These are phyloP conservation scores for Sinocyclocheilus maitianheensis DNA, from an alignment of 2,113 vertebrate genomes.

Conservation along the genomic window DNA sequence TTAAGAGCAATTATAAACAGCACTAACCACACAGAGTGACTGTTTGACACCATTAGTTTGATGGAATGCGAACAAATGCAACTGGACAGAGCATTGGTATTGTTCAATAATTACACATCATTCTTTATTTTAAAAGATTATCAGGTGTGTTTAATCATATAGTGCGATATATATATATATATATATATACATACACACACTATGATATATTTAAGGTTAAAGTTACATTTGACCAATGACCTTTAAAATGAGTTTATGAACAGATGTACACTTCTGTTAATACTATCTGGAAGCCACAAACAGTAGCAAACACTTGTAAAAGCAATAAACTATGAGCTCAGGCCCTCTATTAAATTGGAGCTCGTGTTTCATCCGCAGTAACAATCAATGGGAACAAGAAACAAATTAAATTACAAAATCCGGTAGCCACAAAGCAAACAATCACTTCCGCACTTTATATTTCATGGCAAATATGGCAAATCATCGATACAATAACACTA, in stretches of 20 bases:
- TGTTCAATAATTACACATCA: not conserved
- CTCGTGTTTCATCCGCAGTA: not conserved
- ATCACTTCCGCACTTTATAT: not conserved
- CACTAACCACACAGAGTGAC: not conserved
- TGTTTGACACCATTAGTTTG: not conserved
- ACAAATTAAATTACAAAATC: not conserved
- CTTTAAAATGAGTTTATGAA: not conserved
- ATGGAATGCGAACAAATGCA: not conserved
- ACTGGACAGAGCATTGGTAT: not conserved
- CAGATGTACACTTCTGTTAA: not conserved
- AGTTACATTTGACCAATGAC: not conserved
- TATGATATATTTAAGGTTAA: not conserved
- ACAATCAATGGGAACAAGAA: not conserved
- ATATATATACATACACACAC: too few relatives aligned
- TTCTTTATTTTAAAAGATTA: not conserved
- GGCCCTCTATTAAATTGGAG: not conserved
- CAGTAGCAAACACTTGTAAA: not conserved
- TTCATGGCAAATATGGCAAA: not conserved
- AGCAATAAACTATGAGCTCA: not conserved
- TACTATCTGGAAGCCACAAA: not conserved
- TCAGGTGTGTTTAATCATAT: not conserved
- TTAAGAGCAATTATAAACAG: conserved; percentile 2
- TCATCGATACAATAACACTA: too few relatives aligned
- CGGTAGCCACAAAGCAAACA: not conserved
- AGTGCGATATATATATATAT: not conserved